Evolutionary conservation across 1,140 invertebrate species (phyloP).

Genomic region (Cydia amplana): DNA sequence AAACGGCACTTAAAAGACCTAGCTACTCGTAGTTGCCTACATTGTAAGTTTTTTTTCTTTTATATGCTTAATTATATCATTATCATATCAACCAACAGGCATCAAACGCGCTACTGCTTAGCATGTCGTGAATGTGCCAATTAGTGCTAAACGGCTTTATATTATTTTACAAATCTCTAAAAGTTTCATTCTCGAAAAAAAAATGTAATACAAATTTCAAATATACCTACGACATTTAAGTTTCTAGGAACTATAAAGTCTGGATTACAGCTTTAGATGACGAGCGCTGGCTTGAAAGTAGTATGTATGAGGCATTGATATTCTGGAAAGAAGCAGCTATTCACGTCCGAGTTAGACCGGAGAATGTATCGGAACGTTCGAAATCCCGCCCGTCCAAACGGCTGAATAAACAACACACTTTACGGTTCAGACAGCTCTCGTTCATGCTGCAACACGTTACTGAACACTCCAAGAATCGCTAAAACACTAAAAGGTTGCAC

Average conservation of each 20-base stretch:
- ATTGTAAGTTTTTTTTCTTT: too few relatives aligned
- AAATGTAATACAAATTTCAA: too few relatives aligned
- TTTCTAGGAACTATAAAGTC: not conserved
- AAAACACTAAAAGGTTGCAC: slow-evolving; percentile 30
- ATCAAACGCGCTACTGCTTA: too few relatives aligned
- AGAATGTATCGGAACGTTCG: not conserved
- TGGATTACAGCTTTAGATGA: not conserved
- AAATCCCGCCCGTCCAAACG: slow-evolving; percentile 18
- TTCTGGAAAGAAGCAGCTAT: slow-evolving; percentile 2
- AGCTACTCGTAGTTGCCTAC: too few relatives aligned
- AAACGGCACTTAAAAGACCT: not conserved
- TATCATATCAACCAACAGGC: too few relatives aligned
- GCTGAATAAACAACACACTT: slow-evolving; percentile 27
- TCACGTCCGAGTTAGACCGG: slow-evolving; percentile 13
- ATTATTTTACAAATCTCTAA: too few relatives aligned
- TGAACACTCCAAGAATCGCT: slow-evolving; percentile 21
- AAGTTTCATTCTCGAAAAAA: too few relatives aligned
- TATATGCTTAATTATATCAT: too few relatives aligned
- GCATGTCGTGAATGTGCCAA: too few relatives aligned
- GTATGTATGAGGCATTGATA: not conserved
- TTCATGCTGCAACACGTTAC: slow-evolving; percentile 23
- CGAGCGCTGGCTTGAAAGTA: not conserved
- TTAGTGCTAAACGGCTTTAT: too few relatives aligned
- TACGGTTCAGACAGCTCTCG: slow-evolving; percentile 21
- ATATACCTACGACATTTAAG: not conserved